Conservation (phyloP, 30 jellyfish, hydroid and myxozoan species). For the Turritopsis rubra region DNA sequence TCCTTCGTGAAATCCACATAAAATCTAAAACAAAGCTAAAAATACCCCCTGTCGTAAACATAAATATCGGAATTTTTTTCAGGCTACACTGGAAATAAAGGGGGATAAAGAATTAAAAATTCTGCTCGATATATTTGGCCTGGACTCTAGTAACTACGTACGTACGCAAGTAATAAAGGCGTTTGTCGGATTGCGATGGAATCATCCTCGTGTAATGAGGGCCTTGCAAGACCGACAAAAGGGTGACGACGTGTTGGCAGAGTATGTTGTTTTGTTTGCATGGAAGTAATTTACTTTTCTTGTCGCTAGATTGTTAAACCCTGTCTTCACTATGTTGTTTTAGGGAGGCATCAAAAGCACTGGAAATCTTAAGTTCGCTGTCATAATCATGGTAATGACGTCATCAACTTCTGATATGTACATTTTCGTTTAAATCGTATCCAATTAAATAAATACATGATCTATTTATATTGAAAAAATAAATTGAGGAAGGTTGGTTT, state of each 20-base stretch:
- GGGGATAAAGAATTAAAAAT: constrained; percentile 49
- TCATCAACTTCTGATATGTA: background rate
- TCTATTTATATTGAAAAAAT: no score
- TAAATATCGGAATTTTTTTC: background rate
- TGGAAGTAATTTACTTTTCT: background rate
- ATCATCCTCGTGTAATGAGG: constrained; percentile 47
- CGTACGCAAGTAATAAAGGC: constrained; percentile 58
- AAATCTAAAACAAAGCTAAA: no score
- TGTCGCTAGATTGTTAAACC: background rate
- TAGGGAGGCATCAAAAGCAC: background rate
- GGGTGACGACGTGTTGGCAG: constrained; percentile 58
- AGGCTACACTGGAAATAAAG: constrained; percentile 70
- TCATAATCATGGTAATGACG: background rate
- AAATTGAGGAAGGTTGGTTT: no score
- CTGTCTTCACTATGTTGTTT: background rate
- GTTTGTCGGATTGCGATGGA: constrained; percentile 49
- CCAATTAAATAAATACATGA: no score
- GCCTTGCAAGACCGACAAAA: constrained; percentile 58
- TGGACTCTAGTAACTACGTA: constrained; percentile 68
- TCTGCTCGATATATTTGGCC: constrained; percentile 45
- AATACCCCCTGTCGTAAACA: no score
- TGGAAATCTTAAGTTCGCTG: background rate
- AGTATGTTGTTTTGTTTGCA: constrained; percentile 29
- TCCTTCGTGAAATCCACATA: no score
- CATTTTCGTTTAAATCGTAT: no score